Base-by-base conservation (phyloP, 2,113 vertebrate species). In the Potamarius usumacintae region DNA sequence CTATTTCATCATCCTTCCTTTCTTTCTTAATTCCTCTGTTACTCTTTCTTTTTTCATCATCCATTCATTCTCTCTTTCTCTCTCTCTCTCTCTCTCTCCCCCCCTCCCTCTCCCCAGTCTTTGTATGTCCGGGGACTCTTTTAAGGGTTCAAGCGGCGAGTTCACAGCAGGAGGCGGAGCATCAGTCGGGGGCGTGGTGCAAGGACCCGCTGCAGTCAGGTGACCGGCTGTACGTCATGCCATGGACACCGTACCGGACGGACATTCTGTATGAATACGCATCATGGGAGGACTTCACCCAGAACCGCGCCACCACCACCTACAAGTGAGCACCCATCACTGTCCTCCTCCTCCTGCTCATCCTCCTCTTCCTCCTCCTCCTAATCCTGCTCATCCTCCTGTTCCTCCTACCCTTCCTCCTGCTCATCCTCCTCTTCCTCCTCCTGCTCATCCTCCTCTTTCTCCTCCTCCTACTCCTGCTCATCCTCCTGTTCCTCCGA, bases 141-240 rank as follows among this genome's bases (percentile, higher is more conserved):
- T 96, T 97, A 92, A 95, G 96, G 89, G 95, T 99, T 88, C 94
- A 97, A 92, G 91, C 96, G 12, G 91, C 97, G 90, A 97, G 96
- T 65, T 97, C 96, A 6, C 95, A 96, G 14, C 96, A 98, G 84
- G 97, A 99, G 86, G 96, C 96, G 0, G 96, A 97, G 89, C 97
- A 99, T 91, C 97, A 98, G 90, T 96, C 97, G 0, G 98, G 98
- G 22, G 97, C 97, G 0, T 99, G 98, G 98, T 99, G 98, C 92
- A 97, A 97, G 91, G 98, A 99, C 93, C 98, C 98, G 0, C 96
- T 99, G 76, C 97, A 99, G 91, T 96, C 97, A 0, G 97, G 97
- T 0, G 98, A 99, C 90, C 96, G 97, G 1, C 96, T 99, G 50
- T 99, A 98, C 65, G 97, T 97, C 87, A 97, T 99, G 97, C 97